These are phyloP conservation scores for Pollenia labialis DNA, from an alignment of 2,888 invertebrate genomes.

Conservation along the genomic window DNA sequence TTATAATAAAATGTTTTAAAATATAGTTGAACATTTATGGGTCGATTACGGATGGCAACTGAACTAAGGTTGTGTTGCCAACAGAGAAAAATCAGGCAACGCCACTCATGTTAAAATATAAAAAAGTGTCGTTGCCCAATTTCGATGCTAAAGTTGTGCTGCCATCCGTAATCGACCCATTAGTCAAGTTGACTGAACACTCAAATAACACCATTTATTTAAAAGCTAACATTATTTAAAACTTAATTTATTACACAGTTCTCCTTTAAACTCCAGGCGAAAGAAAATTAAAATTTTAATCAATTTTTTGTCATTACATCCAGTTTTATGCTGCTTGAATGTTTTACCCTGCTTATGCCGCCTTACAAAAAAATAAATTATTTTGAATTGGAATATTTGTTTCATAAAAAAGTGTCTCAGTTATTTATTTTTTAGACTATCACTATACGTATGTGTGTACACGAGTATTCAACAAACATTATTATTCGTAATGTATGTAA, in stretches of 20 bases:
- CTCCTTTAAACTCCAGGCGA: not conserved
- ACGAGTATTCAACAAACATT: slow-evolving; percentile 8
- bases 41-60: too few relatives aligned
- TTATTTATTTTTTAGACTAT: slow-evolving; percentile 4
- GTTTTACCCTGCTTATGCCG: slow-evolving; percentile 57
- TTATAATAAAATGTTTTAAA: too few relatives aligned
- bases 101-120: too few relatives aligned
- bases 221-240: not conserved
- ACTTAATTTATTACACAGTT: too few relatives aligned
- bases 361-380: slow-evolving; percentile 29
- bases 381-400: slow-evolving; percentile 5
- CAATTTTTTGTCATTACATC: not conserved
- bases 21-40: too few relatives aligned
- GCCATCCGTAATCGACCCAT: too few relatives aligned
- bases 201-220: too few relatives aligned
- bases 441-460: slow-evolving; percentile 7
- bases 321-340: slow-evolving; percentile 33
- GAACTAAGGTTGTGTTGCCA: too few relatives aligned
- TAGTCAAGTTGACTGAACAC: too few relatives aligned
- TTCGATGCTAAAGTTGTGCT: too few relatives aligned
- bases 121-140: too few relatives aligned
- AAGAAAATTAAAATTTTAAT: not conserved
- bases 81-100: too few relatives aligned
- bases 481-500: not conserved
- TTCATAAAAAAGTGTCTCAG: slow-evolving; percentile 15